Conservation (phyloP, 2,888 invertebrate genomes). For the Noctua pronuba region DNA sequence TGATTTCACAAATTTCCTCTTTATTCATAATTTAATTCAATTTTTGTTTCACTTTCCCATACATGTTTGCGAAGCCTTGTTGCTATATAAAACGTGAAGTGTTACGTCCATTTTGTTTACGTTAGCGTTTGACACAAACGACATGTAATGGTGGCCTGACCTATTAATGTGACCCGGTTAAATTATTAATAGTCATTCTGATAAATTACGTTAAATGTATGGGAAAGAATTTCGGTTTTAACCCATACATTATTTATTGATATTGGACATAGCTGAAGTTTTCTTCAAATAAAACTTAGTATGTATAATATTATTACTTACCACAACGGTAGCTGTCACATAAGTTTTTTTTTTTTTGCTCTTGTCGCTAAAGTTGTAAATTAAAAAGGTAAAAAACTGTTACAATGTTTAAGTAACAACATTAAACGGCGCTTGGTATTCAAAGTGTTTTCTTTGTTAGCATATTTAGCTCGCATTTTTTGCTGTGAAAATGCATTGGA, state of each 20-base stretch:
- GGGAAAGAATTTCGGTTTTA: conserved; percentile 26
- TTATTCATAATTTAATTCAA: background rate
- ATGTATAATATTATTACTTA: background rate
- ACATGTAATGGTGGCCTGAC: conserved; percentile 71
- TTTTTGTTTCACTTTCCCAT: conserved; percentile 25
- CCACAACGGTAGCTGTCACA: background rate
- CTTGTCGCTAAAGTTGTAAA: background rate
- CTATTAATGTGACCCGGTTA: conserved; percentile 76
- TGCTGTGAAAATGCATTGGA: conserved; percentile 64
- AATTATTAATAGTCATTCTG: conserved; percentile 74
- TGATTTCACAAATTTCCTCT: too few species aligned
- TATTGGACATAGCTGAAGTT: background rate
- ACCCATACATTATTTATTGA: background rate
- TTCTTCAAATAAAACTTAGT: background rate
- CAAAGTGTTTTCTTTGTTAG: conserved; percentile 45
- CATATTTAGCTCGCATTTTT: conserved; percentile 57
- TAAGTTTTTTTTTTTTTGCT: background rate
- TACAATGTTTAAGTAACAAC: conserved; percentile 14
- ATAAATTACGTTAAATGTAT: conserved; percentile 68
- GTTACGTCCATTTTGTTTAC: conserved; percentile 64
- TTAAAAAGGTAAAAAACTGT: conserved; percentile 8
- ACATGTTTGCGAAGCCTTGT: conserved; percentile 42
- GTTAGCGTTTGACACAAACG: conserved; percentile 62
- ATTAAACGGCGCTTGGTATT: conserved; percentile 32
- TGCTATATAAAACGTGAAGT: conserved; percentile 29